phyloP scores from a whole-genome alignment of 2,888 invertebrate species.

The Magallana nippona region DNA sequence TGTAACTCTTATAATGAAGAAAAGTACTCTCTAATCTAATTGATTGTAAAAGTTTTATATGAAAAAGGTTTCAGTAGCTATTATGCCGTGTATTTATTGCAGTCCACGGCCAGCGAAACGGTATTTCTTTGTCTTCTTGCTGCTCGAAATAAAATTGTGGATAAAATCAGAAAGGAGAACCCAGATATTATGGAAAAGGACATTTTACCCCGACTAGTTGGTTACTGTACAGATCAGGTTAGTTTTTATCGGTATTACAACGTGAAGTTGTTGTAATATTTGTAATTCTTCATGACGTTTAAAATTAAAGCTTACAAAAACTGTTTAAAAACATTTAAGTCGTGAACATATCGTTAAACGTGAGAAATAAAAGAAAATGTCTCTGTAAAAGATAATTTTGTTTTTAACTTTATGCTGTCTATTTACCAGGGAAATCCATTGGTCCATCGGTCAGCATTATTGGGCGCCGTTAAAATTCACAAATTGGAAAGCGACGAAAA shows the following conservation, averaged over 20 bases:
- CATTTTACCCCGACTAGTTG: conserved; percentile 93
- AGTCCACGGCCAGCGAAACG: conserved; percentile 96
- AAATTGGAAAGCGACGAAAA: conserved; percentile 72
- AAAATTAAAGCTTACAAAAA: no score
- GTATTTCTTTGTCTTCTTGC: conserved; percentile 95
- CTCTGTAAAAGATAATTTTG: no score
- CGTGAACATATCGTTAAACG: no score
- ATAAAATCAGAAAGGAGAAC: conserved; percentile 79
- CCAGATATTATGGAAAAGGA: conserved; percentile 85
- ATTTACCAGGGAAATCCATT: conserved; percentile 80
- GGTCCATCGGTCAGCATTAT: conserved; percentile 76
- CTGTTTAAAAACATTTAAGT: no score
- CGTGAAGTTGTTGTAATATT: background rate
- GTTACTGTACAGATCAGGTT: conserved; percentile 97
- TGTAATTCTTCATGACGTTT: no score
- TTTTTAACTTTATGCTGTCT: no score
- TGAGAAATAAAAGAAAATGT: no score
- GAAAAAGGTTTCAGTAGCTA: background rate
- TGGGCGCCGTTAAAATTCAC: conserved; percentile 74
- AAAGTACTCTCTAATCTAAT: no score
- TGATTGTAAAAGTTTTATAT: no score
- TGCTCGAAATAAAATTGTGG: conserved; percentile 91
- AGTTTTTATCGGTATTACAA: background rate
- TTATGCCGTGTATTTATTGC: conserved; percentile 53
- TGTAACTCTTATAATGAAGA: no score